phyloP scores from a whole-genome alignment of 2,888 invertebrate genomes.

The Drosophila vallismaia region DNA sequence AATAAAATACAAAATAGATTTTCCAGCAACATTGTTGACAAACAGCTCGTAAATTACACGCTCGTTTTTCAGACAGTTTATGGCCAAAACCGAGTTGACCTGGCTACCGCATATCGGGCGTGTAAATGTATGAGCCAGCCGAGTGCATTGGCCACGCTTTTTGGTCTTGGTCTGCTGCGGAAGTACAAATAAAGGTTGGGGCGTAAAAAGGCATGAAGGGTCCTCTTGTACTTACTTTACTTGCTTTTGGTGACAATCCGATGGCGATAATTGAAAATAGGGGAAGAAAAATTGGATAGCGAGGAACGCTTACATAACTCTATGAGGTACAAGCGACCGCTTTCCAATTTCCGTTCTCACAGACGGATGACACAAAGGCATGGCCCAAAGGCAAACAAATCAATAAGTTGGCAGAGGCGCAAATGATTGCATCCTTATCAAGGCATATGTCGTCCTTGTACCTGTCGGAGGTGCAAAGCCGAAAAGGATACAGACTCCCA shows the following conservation, averaged over 20 bases:
- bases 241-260: slow-evolving; percentile 56
- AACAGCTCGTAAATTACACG: slow-evolving; percentile 76
- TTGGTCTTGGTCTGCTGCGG: slow-evolving; percentile 47
- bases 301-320: slow-evolving; percentile 52
- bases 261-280: slow-evolving; percentile 19
- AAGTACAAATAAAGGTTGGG: slow-evolving; percentile 53
- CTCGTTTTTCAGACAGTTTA: slow-evolving; percentile 65
- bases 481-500: slow-evolving; percentile 31
- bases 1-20: slow-evolving; percentile 65
- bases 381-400: slow-evolving; percentile 68
- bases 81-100: slow-evolving; percentile 33
- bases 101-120: slow-evolving; percentile 29
- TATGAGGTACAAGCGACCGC: slow-evolving; percentile 25
- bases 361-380: slow-evolving; percentile 41
- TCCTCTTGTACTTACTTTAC: slow-evolving; percentile 9
- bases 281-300: slow-evolving; percentile 22
- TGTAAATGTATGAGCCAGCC: slow-evolving; percentile 15
- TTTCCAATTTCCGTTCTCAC: slow-evolving; percentile 72
- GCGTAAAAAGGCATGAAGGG: slow-evolving; percentile 47
- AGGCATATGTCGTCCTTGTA: slow-evolving; percentile 40
- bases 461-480: slow-evolving; percentile 55
- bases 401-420: slow-evolving; percentile 63
- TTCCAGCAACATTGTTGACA: slow-evolving; percentile 69
- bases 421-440: slow-evolving; percentile 50
- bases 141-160: slow-evolving; percentile 42